phyloP scores from a whole-genome alignment of 2,797 vertebrate species.

The Erethizon dorsatum region DNA sequence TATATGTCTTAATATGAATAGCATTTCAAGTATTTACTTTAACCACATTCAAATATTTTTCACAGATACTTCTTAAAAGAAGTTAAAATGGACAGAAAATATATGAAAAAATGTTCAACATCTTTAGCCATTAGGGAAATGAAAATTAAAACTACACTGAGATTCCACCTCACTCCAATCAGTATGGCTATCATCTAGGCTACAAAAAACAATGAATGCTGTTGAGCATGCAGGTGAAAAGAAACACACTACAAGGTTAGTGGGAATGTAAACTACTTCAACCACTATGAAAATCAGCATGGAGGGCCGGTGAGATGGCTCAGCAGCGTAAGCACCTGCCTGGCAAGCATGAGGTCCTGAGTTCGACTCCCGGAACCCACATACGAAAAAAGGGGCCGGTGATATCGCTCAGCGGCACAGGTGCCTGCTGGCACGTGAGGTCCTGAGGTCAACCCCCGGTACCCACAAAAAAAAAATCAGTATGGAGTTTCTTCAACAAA shows the following conservation, averaged over 20 bases:
- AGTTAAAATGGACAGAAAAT: not conserved
- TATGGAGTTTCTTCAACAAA: not conserved
- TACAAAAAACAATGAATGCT: not conserved
- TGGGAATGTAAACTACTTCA: not conserved
- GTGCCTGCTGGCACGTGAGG: too few relatives aligned
- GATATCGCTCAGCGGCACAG: too few relatives aligned
- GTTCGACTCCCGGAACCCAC: too few relatives aligned
- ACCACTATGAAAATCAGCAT: not conserved
- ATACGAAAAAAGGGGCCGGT: too few relatives aligned
- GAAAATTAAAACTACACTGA: not conserved
- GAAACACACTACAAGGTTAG: not conserved
- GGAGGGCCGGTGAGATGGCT: not conserved
- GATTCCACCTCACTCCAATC: not conserved
- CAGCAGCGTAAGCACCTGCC: too few relatives aligned
- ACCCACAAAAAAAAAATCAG: not conserved
- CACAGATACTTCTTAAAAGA: not conserved
- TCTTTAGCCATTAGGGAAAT: not conserved
- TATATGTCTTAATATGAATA: not conserved
- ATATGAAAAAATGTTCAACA: not conserved
- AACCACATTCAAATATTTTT: not conserved
- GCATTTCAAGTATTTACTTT: not conserved
- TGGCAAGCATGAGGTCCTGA: too few relatives aligned
- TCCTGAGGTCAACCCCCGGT: too few relatives aligned
- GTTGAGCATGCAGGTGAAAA: not conserved
- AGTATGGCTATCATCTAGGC: not conserved